Evolutionary conservation across 2,888 invertebrate genomes (phyloP), one percentile per base, ranked within the genome.

Genomic region (Branchinecta sandiegonensis): DNA sequence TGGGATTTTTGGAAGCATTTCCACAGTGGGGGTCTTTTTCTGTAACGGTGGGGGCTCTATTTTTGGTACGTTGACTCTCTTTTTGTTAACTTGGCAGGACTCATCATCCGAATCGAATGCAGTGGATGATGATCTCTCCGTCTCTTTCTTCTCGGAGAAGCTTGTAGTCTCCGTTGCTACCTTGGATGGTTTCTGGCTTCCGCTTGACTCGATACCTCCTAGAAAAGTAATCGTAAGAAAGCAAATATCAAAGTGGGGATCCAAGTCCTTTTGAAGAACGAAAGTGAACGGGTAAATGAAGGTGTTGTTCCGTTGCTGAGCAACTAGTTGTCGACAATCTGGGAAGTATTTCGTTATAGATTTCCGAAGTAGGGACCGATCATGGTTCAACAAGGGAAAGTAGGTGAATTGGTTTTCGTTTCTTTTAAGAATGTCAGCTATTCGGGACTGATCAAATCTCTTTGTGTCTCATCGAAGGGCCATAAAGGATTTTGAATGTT

Each of bases 51-150:
- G 48, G 10, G 72, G 72, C 13, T 73, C 73, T 10, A 73, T 66
- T 66, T 72, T 73, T 9, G 73, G 72, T 17, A 73, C 70, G 48
- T 64, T 69, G 13, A 63, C 46, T 48, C 46, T 47, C 47, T 68
- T 66, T n/a, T 65, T 66, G 5, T 37, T 23, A 6, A 17, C 47
- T 37, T 72, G 72, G 71, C 72, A 72, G 69, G 73, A 74, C 66
- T 95, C 94, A 71, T 94, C 94, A 76, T 95, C 94, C 0, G 94
- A 94, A 74, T 94, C 94, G 76, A 94, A 95, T 0, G 92, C 92
- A 1, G 92, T 86, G 79, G 80, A 70, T 70, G 71, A 68, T 72
- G 73, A 70, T 47, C 69, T 46, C 56, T 71, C 65, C 47, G 50
- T 23, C 48, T 69, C 69, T 47, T 69, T 63, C 65, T 64, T 37